Percentiles rank a stretch among this genome's conserved stretches.
These are phyloP conservation scores for Paralichthys olivaceus DNA, from an alignment of 2,113 vertebrate genomes.

Conservation along the genomic window DNA sequence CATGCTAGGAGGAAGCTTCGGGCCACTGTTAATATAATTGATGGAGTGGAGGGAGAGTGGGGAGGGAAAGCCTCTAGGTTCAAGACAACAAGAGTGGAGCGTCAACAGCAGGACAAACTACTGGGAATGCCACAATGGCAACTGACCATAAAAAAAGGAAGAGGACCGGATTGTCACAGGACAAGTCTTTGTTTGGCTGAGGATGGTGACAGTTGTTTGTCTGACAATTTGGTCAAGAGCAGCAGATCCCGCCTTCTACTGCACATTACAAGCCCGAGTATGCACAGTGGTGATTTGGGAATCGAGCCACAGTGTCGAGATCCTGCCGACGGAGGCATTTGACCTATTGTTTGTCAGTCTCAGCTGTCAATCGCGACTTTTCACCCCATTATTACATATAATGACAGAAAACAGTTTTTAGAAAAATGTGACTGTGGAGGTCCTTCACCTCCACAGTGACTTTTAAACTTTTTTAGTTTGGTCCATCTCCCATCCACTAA, in stretches of 20 bases:
- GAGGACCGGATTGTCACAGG: conserved; percentile 6
- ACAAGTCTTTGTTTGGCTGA: not conserved
- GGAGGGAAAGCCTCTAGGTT: conserved; percentile 37
- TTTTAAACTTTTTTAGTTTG: too few relatives aligned
- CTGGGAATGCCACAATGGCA: conserved; percentile 14
- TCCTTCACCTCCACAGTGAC: too few relatives aligned
- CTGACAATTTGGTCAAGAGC: conserved; percentile 25
- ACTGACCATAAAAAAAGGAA: conserved; percentile 28
- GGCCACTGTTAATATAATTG: conserved; percentile 67
- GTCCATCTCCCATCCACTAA: too few relatives aligned
- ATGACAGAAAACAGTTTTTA: too few relatives aligned
- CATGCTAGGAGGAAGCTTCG: conserved; percentile 58
- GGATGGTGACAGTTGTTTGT: not conserved
- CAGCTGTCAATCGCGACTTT: too few relatives aligned
- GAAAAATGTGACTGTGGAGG: too few relatives aligned
- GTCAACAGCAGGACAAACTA: conserved; percentile 45
- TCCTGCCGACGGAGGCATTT: too few relatives aligned
- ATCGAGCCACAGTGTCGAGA: too few relatives aligned
- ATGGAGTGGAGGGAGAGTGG: conserved; percentile 36
- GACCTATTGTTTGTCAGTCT: too few relatives aligned
- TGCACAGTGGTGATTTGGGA: too few relatives aligned
- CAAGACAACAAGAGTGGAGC: conserved; percentile 29
- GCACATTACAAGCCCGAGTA: too few relatives aligned
- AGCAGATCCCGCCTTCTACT: conserved; percentile 3
- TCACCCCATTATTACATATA: not conserved